These are phyloP conservation scores for Girardinus metallicus DNA, from an alignment of 2,797 vertebrate genomes.

Conservation along the genomic window DNA sequence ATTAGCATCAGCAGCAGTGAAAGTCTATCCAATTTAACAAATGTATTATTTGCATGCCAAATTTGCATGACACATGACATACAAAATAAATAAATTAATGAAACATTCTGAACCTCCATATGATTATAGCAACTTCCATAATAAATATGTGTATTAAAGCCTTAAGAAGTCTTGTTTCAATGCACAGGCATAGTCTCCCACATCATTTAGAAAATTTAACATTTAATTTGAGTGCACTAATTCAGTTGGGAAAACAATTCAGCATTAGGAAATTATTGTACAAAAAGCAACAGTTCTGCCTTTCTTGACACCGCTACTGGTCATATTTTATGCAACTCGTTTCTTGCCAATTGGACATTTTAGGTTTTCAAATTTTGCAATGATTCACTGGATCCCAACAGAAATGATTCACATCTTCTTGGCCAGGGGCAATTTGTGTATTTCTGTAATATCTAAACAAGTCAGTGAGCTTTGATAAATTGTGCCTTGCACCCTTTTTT, in stretches of 20 bases:
- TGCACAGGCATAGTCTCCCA: neutral
- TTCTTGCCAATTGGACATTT: neutral
- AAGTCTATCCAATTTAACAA: neutral
- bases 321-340: neutral
- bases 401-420: constrained; percentile 24
- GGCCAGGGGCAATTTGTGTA: constrained; percentile 16
- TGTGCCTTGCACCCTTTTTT: constrained; percentile 25
- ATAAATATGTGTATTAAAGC: neutral
- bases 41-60: neutral
- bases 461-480: constrained; percentile 28
- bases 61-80: neutral
- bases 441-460: constrained; percentile 14
- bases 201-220: neutral
- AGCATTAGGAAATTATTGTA: constrained; percentile 5
- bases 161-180: neutral
- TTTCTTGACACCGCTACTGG: constrained; percentile 38
- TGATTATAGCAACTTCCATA: neutral
- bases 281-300: constrained; percentile 13
- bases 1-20: neutral
- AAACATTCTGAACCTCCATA: neutral
- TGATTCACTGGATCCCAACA: neutral
- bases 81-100: neutral
- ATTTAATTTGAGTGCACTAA: neutral
- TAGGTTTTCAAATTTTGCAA: neutral
- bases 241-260: constrained; percentile 12